Evolutionary conservation across 2,797 vertebrate species (phyloP).

Genomic region (Anomalospiza imberbis): DNA sequence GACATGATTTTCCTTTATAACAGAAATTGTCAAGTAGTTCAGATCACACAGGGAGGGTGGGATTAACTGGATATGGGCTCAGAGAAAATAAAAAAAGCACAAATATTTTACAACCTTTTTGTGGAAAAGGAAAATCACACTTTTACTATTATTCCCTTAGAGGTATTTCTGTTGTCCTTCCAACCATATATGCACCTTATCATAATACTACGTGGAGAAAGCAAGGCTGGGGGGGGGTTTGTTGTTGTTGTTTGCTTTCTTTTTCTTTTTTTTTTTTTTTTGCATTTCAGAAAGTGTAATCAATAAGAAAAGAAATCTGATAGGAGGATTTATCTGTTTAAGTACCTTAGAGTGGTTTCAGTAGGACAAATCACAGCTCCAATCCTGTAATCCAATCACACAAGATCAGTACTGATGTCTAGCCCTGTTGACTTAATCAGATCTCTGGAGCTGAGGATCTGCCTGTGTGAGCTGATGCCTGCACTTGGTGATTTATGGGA

Average conservation of each 20-base stretch:
- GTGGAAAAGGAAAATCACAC: background rate
- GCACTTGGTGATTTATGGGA: background rate
- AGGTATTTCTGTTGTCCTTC: background rate
- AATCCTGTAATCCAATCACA: slow-evolving; percentile 35
- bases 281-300: background rate
- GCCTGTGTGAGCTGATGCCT: background rate
- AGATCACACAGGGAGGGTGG: background rate
- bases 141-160: background rate
- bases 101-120: background rate
- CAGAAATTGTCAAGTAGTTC: background rate
- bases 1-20: background rate
- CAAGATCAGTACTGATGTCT: background rate
- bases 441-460: background rate
- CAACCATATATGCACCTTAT: background rate
- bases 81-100: background rate
- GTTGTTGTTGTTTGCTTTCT: accelerated
- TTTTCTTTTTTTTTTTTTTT: background rate
- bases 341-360: slow-evolving; percentile 16
- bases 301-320: slow-evolving; percentile 9
- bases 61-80: background rate
- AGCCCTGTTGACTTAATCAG: background rate
- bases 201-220: background rate
- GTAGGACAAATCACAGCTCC: background rate
- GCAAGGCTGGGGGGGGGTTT: background rate
- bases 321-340: slow-evolving; percentile 22